Conservation (phyloP, 2,113 vertebrate species). For the Cebus imitator region DNA sequence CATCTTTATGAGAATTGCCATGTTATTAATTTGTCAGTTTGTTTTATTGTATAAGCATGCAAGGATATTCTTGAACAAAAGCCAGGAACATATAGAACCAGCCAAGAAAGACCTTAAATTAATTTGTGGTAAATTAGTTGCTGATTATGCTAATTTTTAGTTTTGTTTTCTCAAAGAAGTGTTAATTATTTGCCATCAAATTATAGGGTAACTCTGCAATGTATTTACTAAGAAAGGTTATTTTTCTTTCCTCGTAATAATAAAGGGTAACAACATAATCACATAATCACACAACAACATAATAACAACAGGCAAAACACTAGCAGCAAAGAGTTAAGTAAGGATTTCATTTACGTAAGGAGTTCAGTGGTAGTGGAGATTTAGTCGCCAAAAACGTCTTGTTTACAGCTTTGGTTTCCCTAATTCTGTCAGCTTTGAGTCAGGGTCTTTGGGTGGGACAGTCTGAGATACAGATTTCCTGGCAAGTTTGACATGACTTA, state of each 20-base stretch:
- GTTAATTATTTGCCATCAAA: background rate
- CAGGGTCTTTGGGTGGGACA: background rate
- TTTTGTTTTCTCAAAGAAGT: background rate
- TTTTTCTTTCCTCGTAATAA: background rate
- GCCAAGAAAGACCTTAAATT: background rate
- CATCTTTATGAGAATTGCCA: background rate
- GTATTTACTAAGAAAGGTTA: background rate
- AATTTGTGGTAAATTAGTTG: background rate
- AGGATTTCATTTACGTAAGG: background rate
- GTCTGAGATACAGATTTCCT: background rate
- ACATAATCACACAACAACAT: background rate
- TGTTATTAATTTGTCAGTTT: background rate
- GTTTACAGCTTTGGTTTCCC: background rate
- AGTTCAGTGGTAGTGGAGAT: background rate
- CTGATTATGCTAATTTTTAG: background rate
- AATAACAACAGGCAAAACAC: background rate
- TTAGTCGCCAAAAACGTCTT: background rate
- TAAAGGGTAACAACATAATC: background rate
- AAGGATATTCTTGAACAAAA: background rate
- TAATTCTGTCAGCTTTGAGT: background rate
- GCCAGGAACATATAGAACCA: background rate
- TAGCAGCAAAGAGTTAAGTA: background rate
- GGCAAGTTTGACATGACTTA: background rate
- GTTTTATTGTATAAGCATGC: background rate
- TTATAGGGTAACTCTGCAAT: background rate